Evolutionary conservation across 2,888 invertebrate genomes (phyloP).

Genomic region (Protonemura montana): DNA sequence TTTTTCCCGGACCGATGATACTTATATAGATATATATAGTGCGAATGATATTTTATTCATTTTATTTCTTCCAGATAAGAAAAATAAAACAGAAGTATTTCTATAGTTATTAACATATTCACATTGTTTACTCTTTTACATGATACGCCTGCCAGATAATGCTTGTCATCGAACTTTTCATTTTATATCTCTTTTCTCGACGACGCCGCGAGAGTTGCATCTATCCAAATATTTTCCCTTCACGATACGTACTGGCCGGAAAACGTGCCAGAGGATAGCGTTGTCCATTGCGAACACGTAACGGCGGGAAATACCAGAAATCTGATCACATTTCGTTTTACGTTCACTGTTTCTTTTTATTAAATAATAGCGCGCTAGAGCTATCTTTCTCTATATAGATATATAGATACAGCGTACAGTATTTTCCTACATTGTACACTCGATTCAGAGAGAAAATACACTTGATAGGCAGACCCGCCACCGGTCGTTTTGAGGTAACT

Average conservation of each 20-base stretch:
- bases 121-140: not conserved
- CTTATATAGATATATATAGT: not conserved
- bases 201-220: not conserved
- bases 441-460: too few species aligned
- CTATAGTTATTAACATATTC: conserved; percentile 7
- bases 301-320: not conserved
- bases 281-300: not conserved
- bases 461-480: too few species aligned
- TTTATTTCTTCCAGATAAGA: not conserved
- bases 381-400: not conserved
- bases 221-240: not conserved
- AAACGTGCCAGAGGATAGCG: not conserved
- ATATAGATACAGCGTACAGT: too few species aligned
- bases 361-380: not conserved
- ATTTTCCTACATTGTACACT: too few species aligned
- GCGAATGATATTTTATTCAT: not conserved
- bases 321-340: not conserved
- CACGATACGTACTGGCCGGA: not conserved
- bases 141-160: not conserved
- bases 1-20: not conserved
- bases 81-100: not conserved
- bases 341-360: not conserved
- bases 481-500: too few species aligned
- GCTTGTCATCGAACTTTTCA: not conserved
- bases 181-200: not conserved